Conservation (phyloP, 1,140 invertebrate genomes). For the Achatina immaculata region DNA sequence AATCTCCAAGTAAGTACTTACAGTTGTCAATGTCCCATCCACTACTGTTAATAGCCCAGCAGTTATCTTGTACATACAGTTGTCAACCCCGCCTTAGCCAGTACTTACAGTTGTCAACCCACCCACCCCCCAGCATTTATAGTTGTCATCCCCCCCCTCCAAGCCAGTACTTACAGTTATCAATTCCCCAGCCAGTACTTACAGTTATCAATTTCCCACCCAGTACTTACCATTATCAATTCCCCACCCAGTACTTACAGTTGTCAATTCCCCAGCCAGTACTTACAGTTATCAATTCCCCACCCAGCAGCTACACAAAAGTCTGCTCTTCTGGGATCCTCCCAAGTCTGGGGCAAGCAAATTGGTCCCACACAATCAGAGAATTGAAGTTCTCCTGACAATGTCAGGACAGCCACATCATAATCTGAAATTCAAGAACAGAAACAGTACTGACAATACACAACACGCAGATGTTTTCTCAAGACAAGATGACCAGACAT, state of each 20-base stretch:
- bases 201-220: neutral
- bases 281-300: slow-evolving; percentile 21
- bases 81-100: neutral
- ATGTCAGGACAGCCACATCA: slow-evolving; percentile 25
- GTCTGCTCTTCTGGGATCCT: neutral
- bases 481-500: too few relatives aligned
- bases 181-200: too few relatives aligned
- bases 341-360: neutral
- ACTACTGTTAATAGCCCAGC: too few relatives aligned
- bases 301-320: slow-evolving; percentile 20
- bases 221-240: neutral
- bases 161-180: neutral
- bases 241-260: slow-evolving; percentile 18
- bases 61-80: too few relatives aligned
- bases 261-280: too few relatives aligned
- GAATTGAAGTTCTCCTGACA: neutral
- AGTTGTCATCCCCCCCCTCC: neutral
- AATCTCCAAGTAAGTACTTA: too few relatives aligned
- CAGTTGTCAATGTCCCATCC: too few relatives aligned
- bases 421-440: slow-evolving; percentile 21
- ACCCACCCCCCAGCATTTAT: too few relatives aligned
- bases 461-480: too few relatives aligned
- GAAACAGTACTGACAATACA: too few relatives aligned
- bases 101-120: too few relatives aligned
- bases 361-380: slow-evolving; percentile 7